Conservation (phyloP, 2,797 vertebrate species). For the Rhabdophis nuchalis region DNA sequence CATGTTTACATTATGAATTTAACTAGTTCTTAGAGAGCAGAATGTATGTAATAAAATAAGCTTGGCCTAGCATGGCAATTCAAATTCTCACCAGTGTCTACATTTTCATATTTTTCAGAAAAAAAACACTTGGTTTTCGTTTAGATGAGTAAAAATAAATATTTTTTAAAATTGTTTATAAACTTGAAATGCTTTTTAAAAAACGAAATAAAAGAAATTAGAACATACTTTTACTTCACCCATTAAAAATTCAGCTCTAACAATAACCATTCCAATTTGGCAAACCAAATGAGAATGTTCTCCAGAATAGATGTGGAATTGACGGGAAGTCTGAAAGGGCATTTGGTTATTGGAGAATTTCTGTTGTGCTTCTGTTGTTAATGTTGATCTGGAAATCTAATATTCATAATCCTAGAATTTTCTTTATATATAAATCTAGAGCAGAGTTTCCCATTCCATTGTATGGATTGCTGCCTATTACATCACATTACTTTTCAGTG, state of each 20-base stretch:
- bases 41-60: slow-evolving; percentile 84
- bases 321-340: neutral
- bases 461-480: neutral
- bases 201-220: neutral
- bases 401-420: neutral
- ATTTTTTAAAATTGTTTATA: slow-evolving; percentile 19
- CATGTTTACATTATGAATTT: slow-evolving; percentile 85
- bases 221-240: neutral
- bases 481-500: neutral
- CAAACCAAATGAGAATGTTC: neutral
- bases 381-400: neutral
- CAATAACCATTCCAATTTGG: neutral
- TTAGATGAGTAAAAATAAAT: neutral
- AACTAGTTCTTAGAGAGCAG: slow-evolving; percentile 80
- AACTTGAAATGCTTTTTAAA: neutral
- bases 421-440: neutral
- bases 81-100: slow-evolving; percentile 66
- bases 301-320: neutral
- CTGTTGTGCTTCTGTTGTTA: neutral
- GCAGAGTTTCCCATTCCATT: neutral
- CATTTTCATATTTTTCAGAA: slow-evolving; percentile 53
- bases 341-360: neutral
- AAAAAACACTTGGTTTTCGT: too few relatives aligned
- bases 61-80: slow-evolving; percentile 81
- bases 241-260: neutral